These are phyloP conservation scores for Suncus etruscus DNA, from an alignment of 2,113 vertebrate genomes.

Conservation along the genomic window DNA sequence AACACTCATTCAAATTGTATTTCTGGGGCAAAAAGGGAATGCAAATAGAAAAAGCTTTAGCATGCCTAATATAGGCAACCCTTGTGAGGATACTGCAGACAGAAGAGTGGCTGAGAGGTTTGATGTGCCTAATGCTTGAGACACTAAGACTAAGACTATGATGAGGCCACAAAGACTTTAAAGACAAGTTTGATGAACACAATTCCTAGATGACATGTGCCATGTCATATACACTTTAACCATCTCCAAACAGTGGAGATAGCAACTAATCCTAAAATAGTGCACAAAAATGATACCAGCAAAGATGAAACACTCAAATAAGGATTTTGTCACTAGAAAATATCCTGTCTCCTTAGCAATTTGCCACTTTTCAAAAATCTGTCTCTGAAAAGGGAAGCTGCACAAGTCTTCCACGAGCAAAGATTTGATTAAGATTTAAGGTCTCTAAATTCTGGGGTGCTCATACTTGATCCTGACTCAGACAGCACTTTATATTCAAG, in stretches of 20 bases:
- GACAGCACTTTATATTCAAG: slow-evolving; percentile 25
- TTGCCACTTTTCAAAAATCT: neutral
- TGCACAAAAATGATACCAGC: neutral
- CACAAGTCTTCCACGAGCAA: neutral
- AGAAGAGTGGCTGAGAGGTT: neutral
- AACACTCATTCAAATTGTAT: no score
- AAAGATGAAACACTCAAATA: neutral
- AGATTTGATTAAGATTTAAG: slow-evolving; percentile 17
- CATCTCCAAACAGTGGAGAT: neutral
- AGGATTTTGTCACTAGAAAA: neutral
- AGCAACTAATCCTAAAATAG: neutral
- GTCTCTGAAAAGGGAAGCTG: neutral
- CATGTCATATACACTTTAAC: neutral
- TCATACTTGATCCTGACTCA: slow-evolving; percentile 11
- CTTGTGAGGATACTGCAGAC: neutral
- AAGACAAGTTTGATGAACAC: neutral
- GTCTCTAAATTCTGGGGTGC: neutral
- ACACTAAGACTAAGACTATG: neutral
- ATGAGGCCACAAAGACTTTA: neutral
- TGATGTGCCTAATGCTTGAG: neutral
- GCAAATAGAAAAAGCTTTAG: neutral
- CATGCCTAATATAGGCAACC: neutral
- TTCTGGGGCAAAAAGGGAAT: no score
- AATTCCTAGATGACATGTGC: neutral
- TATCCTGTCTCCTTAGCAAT: slow-evolving; percentile 13